These are phyloP conservation scores for Diabrotica balteata DNA, from an alignment of 2,888 invertebrate genomes.

Conservation along the genomic window DNA sequence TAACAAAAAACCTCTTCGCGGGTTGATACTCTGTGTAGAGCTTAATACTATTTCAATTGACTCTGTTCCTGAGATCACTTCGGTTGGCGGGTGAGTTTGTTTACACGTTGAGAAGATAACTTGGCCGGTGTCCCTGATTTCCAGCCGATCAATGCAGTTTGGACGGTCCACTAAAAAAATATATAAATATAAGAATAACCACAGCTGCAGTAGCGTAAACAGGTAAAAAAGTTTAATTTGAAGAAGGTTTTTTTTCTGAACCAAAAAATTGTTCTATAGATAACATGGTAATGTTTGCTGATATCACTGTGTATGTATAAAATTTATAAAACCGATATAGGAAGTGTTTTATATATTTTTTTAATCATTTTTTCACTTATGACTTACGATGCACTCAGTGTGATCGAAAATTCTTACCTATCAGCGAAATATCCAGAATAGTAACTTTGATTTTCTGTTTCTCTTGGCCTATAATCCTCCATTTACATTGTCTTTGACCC, in stretches of 20 bases:
- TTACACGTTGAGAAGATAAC: constrained; percentile 64
- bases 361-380: no score
- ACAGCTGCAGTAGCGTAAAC: no score
- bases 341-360: no score
- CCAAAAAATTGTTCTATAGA: not conserved
- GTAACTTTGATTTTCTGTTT: constrained; percentile 72
- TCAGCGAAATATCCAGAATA: constrained; percentile 74
- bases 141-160: constrained; percentile 62
- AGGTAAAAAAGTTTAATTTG: no score
- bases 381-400: no score
- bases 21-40: constrained; percentile 50
- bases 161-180: constrained; percentile 13
- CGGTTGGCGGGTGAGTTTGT: constrained; percentile 64
- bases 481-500: constrained; percentile 70
- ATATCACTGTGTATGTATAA: not conserved
- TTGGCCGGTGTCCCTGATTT: constrained; percentile 63
- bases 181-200: no score
- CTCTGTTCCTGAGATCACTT: constrained; percentile 62
- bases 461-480: constrained; percentile 69
- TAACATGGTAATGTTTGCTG: not conserved
- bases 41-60: constrained; percentile 57
- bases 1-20: constrained; percentile 70
- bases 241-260: no score
- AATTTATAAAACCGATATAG: no score
- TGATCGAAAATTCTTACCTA: constrained; percentile 63